Evolutionary conservation across 2,888 invertebrate species (phyloP).

Genomic region (Linnaemya tessellans): DNA sequence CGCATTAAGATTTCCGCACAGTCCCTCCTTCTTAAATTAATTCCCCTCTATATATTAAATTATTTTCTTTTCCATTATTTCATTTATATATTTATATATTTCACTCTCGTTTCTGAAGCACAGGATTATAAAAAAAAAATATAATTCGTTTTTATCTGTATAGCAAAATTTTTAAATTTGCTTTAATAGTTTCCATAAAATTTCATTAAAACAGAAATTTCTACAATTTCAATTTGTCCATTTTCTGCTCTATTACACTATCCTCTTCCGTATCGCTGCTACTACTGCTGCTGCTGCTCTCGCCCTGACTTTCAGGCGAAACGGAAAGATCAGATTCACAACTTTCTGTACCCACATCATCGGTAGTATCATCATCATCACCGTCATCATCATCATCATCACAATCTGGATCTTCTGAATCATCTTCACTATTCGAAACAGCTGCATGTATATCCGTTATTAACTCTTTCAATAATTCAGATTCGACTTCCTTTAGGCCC

Average conservation of each 20-base stretch:
- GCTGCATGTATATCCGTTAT: constrained; percentile 80
- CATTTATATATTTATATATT: not conserved
- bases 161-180: constrained; percentile 33
- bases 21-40: no score
- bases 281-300: constrained; percentile 13
- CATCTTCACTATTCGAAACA: constrained; percentile 68
- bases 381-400: constrained; percentile 65
- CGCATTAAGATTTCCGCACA: no score
- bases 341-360: constrained; percentile 69
- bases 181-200: constrained; percentile 31
- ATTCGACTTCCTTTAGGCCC: constrained; percentile 79
- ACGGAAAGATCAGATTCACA: constrained; percentile 64
- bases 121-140: constrained; percentile 40
- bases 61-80: constrained; percentile 10
- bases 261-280: constrained; percentile 78
- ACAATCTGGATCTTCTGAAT: constrained; percentile 70
- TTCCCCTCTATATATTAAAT: not conserved
- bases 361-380: constrained; percentile 67
- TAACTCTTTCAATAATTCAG: constrained; percentile 80
- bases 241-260: constrained; percentile 79
- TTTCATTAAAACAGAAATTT: constrained; percentile 41
- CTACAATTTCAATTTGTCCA: constrained; percentile 67
- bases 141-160: constrained; percentile 16
- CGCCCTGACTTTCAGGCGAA: constrained; percentile 40
- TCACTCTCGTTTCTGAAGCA: not conserved